These are phyloP conservation scores for Helicoverpa assulta DNA, from an alignment of 2,888 invertebrate genomes.

Conservation along the genomic window DNA sequence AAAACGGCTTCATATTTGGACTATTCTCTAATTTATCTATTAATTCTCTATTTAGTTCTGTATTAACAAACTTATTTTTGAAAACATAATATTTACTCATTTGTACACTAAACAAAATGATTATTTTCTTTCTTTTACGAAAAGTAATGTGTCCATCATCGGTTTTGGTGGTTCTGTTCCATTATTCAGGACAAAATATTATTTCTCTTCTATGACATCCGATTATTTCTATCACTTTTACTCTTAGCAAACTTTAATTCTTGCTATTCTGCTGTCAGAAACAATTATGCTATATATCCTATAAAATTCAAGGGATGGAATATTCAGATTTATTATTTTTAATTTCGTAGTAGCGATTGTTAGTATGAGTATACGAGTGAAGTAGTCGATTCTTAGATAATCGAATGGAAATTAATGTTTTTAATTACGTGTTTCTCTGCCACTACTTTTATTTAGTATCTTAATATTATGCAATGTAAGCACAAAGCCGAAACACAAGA, in stretches of 20 bases:
- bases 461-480: no score
- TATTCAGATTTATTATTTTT: neutral
- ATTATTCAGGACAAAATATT: conserved; percentile 12
- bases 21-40: conserved; percentile 34
- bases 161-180: conserved; percentile 51
- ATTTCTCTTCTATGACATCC: conserved; percentile 28
- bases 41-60: conserved; percentile 43
- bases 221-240: conserved; percentile 32
- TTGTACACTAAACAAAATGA: conserved; percentile 52
- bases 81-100: conserved; percentile 61
- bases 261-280: conserved; percentile 51
- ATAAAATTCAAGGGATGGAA: conserved; percentile 3
- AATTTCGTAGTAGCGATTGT: neutral
- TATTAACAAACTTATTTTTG: conserved; percentile 45
- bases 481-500: no score
- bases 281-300: conserved; percentile 22
- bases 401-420: neutral
- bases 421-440: no score
- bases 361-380: neutral
- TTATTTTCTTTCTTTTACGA: conserved; percentile 60
- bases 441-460: no score
- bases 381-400: conserved; percentile 15
- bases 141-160: conserved; percentile 64
- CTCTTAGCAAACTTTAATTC: conserved; percentile 12
- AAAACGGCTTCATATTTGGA: conserved; percentile 63